A percentile compares a stretch with the other conserved stretches of the same genome.
These are phyloP conservation scores for Otocyon megalotis DNA, from an alignment of 2,113 vertebrate genomes.

Conservation along the genomic window DNA sequence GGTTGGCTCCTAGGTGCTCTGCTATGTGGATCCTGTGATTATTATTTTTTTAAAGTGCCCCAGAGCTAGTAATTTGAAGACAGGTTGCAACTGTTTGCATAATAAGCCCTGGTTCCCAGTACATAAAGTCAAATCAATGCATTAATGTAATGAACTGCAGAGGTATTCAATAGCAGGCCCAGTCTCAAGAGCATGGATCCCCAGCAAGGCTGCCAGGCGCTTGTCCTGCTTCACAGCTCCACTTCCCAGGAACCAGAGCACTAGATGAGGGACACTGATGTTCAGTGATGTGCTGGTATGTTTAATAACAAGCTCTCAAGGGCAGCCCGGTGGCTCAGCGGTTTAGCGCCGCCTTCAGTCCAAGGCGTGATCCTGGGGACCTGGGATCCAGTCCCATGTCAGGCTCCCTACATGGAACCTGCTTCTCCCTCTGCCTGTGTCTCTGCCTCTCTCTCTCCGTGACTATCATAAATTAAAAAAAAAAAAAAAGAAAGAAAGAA, in stretches of 20 bases:
- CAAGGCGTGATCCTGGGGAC: too few species aligned
- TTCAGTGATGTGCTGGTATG: neutral
- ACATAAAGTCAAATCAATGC: neutral
- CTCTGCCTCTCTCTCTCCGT: too few species aligned
- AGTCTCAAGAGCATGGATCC: neutral
- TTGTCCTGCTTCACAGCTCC: neutral
- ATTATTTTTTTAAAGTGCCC: neutral
- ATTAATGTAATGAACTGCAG: neutral
- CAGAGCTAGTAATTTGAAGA: conserved; percentile 33
- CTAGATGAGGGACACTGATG: neutral
- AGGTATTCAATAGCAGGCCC: neutral
- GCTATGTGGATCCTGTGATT: neutral
- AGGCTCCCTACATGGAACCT: too few species aligned
- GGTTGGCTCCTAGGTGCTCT: neutral
- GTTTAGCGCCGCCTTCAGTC: too few species aligned
- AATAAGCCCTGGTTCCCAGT: neutral
- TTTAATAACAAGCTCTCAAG: neutral
- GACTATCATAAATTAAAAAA: too few species aligned
- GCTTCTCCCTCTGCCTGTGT: too few species aligned
- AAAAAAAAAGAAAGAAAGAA: too few species aligned
- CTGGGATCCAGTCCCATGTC: too few species aligned
- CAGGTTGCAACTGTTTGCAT: neutral
- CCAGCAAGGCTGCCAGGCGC: neutral
- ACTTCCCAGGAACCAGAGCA: neutral
- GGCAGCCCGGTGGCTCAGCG: too few species aligned